phyloP scores from a whole-genome alignment of 2,113 vertebrate species.

The Etheostoma spectabile region DNA sequence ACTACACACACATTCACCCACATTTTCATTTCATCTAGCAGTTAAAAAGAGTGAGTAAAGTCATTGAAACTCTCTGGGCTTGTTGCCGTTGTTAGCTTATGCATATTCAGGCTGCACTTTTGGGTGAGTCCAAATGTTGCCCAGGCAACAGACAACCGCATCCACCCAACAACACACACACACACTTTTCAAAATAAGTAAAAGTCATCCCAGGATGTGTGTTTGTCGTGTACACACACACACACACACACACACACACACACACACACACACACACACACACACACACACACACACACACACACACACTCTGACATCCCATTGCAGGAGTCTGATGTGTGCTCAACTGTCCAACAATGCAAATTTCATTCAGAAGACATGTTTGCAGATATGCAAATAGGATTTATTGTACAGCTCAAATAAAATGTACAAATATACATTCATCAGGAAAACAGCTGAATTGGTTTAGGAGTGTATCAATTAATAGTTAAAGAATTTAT shows the following conservation, averaged over 20 bases:
- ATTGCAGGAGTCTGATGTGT: conserved; percentile 5
- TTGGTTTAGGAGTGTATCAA: no score
- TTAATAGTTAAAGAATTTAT: no score
- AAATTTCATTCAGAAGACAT: background rate
- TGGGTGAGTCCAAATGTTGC: conserved; percentile 4
- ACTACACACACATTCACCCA: background rate
- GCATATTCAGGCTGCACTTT: background rate
- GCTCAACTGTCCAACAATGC: conserved; percentile 23
- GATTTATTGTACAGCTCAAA: no score
- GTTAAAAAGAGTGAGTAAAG: background rate
- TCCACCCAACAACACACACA: background rate
- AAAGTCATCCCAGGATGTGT: conserved; percentile 27
- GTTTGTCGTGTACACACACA: background rate
- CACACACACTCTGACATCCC: background rate
- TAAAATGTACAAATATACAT: no score
- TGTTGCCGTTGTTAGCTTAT: background rate
- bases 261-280: background rate
- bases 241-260: background rate
- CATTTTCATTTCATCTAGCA: conserved; percentile 5
- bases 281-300: background rate
- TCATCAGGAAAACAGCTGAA: no score
- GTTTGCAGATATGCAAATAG: no score
- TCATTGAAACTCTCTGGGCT: background rate
- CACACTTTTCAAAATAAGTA: conserved; percentile 17
- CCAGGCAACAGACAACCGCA: conserved; percentile 16